Conservation (phyloP, 2,113 vertebrate species). For the Rutilus rutilus region DNA sequence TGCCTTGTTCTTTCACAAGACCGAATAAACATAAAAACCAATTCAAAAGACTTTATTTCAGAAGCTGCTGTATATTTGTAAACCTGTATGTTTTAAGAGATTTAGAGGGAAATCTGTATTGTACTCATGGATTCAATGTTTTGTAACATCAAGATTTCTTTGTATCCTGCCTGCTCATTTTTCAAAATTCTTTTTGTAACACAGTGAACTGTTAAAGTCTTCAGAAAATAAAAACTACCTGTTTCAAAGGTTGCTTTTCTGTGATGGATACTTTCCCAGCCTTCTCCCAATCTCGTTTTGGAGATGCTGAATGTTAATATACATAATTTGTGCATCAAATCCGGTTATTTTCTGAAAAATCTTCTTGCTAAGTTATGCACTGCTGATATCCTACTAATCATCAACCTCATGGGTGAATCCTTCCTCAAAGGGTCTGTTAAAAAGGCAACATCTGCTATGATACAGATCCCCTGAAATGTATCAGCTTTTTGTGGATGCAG, state of each 20-base stretch:
- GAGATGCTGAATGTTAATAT: neutral
- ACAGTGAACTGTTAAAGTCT: conserved; percentile 73
- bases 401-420: neutral
- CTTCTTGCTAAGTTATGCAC: neutral
- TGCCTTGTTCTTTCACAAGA: conserved; percentile 76
- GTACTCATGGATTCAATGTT: conserved; percentile 60
- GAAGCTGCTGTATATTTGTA: conserved; percentile 79
- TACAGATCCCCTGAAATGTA: neutral
- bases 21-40: conserved; percentile 54
- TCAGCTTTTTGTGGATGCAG: neutral
- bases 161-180: conserved; percentile 63
- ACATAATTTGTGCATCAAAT: neutral
- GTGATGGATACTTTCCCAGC: neutral
- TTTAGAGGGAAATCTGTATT: conserved; percentile 64
- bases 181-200: conserved; percentile 76
- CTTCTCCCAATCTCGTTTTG: neutral
- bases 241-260: conserved; percentile 27
- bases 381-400: conserved; percentile 4
- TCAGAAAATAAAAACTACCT: conserved; percentile 68
- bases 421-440: neutral
- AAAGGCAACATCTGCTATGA: neutral
- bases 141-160: conserved; percentile 60
- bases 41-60: conserved; percentile 63
- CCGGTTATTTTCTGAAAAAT: neutral
- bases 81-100: conserved; percentile 74